phyloP scores from a whole-genome alignment of 2,888 invertebrate genomes.

The Euproctis similis region DNA sequence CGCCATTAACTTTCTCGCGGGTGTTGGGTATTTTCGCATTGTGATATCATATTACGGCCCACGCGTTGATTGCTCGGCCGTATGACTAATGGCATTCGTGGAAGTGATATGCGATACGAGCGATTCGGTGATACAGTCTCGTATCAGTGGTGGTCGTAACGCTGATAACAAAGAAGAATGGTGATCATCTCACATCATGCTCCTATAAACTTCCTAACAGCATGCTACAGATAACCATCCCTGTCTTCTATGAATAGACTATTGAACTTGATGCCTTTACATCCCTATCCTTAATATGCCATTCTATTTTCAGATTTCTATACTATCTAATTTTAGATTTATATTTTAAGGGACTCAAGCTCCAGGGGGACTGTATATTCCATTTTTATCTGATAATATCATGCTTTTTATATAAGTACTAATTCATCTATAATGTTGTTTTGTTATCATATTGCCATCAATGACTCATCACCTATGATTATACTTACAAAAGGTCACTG shows the following conservation, averaged over 20 bases:
- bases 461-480: slow-evolving; percentile 69
- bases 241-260: slow-evolving; percentile 30
- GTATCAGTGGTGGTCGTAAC: slow-evolving; percentile 46
- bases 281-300: slow-evolving; percentile 42
- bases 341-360: slow-evolving; percentile 56
- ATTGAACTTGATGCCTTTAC: slow-evolving; percentile 30
- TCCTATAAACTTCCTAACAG: slow-evolving; percentile 27
- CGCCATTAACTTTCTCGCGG: slow-evolving; percentile 78
- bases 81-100: slow-evolving; percentile 74
- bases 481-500: slow-evolving; percentile 62
- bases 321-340: slow-evolving; percentile 70
- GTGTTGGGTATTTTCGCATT: slow-evolving; percentile 77
- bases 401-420: slow-evolving; percentile 11
- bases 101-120: slow-evolving; percentile 70
- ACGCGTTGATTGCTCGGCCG: slow-evolving; percentile 69
- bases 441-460: slow-evolving; percentile 50
- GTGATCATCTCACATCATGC: slow-evolving; percentile 31
- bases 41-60: slow-evolving; percentile 77
- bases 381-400: slow-evolving; percentile 32
- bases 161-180: slow-evolving; percentile 72
- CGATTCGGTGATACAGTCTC: slow-evolving; percentile 52
- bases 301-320: slow-evolving; percentile 68
- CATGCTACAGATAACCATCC: too few relatives aligned
- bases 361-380: slow-evolving; percentile 51
- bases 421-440: slow-evolving; percentile 29